A percentile compares a stretch with the other conserved stretches of the same genome.
These are phyloP conservation scores for Siniperca obscura DNA, from an alignment of 2,797 vertebrate genomes.

Conservation along the genomic window DNA sequence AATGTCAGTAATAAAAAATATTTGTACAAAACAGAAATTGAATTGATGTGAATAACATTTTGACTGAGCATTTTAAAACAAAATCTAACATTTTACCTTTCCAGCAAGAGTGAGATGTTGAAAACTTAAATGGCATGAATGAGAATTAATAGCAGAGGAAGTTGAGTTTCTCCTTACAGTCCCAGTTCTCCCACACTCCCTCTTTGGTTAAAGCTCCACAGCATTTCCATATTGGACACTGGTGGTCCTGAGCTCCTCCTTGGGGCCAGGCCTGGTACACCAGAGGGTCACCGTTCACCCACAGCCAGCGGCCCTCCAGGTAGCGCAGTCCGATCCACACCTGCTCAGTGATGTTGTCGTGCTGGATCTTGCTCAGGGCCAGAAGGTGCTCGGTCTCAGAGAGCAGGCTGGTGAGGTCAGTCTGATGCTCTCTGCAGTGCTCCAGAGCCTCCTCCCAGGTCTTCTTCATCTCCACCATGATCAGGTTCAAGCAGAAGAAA, in stretches of 20 bases:
- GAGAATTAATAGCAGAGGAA: slow-evolving; percentile 57
- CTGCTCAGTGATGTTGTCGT: neutral
- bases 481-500: neutral
- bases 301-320: slow-evolving; percentile 65
- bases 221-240: slow-evolving; percentile 40
- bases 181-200: slow-evolving; percentile 35
- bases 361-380: slow-evolving; percentile 4
- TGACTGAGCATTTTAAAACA: neutral
- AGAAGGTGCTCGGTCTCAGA: slow-evolving; percentile 19
- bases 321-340: slow-evolving; percentile 73
- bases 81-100: neutral
- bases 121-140: neutral
- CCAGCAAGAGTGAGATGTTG: neutral
- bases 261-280: slow-evolving; percentile 19
- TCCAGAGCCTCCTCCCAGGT: neutral
- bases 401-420: slow-evolving; percentile 1
- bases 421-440: neutral
- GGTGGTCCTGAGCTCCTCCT: slow-evolving; percentile 11
- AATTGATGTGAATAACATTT: neutral
- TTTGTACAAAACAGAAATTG: neutral
- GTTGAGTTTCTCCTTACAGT: slow-evolving; percentile 46
- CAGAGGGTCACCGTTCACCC: slow-evolving; percentile 53
- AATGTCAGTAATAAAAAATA: neutral
- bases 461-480: neutral
- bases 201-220: slow-evolving; percentile 52